Base-by-base conservation (phyloP, 2,888 invertebrate genomes). In the Troides oblongomaculatus region DNA sequence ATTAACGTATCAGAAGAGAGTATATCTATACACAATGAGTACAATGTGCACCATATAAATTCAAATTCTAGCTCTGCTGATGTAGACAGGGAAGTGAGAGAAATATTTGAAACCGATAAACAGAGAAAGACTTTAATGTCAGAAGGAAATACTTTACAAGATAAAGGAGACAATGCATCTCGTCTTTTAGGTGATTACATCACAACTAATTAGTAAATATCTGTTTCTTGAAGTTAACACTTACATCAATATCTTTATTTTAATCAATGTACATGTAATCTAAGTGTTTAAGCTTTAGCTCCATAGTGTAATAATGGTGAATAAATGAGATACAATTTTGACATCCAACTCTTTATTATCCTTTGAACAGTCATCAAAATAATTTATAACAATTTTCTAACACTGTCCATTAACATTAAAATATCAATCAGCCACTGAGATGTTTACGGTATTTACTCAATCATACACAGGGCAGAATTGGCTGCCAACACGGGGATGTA, bases 261-360 rank as follows among this genome's bases (percentile, higher is more conserved):
- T 58, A 10, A 58, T 58, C 14, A 23, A 23, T 58, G 23, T 57
- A 23, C 21, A 21, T 21, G 21, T 21, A 21, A 21, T 21, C 21
- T 21, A 21, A 21, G 21, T 21, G 21, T 21, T 21, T 21, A 21
- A 56, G n/a, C 56, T 21, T 21, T 56, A 8, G 10, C 18, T 56
- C 1, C n/a, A 5, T 6, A 1, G 7, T 21, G 1, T 56, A 21
- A 56, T 21, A 10, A 50, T 25, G n/a, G 18, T 66, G 56, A 71
- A 58, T 72, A 84, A 87, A 87, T 84, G 80, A 88, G 82, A 80
- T 79, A 79, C 79, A 73, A 79, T 81, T 80, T 63, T 92, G 93
- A 93, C 93, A 93, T 93, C 93, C 93, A 93, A 93, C 93, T 93
- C 93, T 93, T 93, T 93, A 93, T 93, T 93, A 92, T 93, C 90